Evolutionary conservation across 1,140 invertebrate genomes (phyloP), one percentile per base, ranked within the genome.

Genomic region (Brachionus asplanchnoidis): DNA sequence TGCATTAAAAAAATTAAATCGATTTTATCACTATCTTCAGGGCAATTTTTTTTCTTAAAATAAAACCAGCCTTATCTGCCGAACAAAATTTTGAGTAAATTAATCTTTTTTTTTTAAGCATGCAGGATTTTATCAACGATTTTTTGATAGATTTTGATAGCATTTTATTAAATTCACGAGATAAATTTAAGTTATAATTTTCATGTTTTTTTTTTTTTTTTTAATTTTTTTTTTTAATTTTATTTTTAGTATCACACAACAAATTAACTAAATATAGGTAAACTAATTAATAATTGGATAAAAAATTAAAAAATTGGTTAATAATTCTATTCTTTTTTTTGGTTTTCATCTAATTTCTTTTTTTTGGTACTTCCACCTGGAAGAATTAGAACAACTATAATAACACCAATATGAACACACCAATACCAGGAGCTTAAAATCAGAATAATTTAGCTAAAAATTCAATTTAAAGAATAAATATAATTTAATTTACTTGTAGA

Each of bases 401-500:
- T 20, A 1, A 44, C 53, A 17, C 9, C 14, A 17, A 84, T 70
- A 36, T 68, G 82, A 12, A 84, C 60, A 73, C 46, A 46, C 60
- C 60, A 84, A 46, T 84, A 84, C 82, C 82, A 84, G 8, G 36
- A 44, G 32, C 79, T 82, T 36, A 28, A 36, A 23, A 28, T 26
- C 26, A 26, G 11, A 46, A 26, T 42, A 40, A 17, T 75, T 73
- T 32, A 1, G 7, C 14, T 28, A 42, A 11, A n/a, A 44, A 8
- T 28, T 75, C 20, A 44, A 44, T 42, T 42, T 11, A 9, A 28
- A 44, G 11, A 23, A 44, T 11, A 9, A n/a, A 7, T 12, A 23
- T 7, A 44, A 68, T 26, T 50, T n/a, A 23, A 65, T 17, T 82
- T 36, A 82, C 60, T 84, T 84, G 60, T 84, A 85, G 85, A 85